Evolutionary conservation across 2,888 invertebrate genomes (phyloP).

Genomic region (Apotomis betuletana): DNA sequence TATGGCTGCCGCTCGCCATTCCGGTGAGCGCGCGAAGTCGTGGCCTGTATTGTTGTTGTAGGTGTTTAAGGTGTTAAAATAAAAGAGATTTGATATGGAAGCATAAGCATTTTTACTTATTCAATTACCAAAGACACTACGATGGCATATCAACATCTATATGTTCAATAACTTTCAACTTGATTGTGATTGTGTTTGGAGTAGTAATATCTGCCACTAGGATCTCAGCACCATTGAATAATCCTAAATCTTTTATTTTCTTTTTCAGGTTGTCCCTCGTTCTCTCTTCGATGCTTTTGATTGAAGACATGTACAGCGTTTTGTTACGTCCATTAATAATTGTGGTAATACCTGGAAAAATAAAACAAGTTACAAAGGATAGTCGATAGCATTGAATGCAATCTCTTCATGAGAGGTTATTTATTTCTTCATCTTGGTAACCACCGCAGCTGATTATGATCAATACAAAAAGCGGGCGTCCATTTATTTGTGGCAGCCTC

Average conservation of each 20-base stretch:
- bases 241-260: conserved; percentile 92
- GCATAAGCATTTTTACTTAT: conserved; percentile 7
- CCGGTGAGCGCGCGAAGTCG: too few species aligned
- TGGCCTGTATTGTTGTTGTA: too few species aligned
- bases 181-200: conserved; percentile 91
- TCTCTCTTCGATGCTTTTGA: conserved; percentile 95
- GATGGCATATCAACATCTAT: conserved; percentile 77
- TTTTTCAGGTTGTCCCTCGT: conserved; percentile 95
- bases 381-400: neutral
- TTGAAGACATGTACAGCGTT: conserved; percentile 96
- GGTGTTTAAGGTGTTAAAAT: neutral
- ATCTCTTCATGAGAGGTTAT: too few species aligned
- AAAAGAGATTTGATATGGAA: neutral
- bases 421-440: too few species aligned
- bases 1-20: too few species aligned
- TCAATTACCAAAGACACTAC: neutral
- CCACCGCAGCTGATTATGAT: too few species aligned
- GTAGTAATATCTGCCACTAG: conserved; percentile 96
- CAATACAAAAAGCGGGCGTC: too few species aligned
- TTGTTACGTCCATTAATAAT: conserved; percentile 92
- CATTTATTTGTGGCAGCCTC: too few species aligned
- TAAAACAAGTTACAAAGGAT: conserved; percentile 14
- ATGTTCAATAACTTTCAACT: conserved; percentile 86
- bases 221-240: conserved; percentile 92
- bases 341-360: conserved; percentile 87